Base-by-base conservation (phyloP, 2,797 vertebrate genomes). In the Microchirus variegatus region DNA sequence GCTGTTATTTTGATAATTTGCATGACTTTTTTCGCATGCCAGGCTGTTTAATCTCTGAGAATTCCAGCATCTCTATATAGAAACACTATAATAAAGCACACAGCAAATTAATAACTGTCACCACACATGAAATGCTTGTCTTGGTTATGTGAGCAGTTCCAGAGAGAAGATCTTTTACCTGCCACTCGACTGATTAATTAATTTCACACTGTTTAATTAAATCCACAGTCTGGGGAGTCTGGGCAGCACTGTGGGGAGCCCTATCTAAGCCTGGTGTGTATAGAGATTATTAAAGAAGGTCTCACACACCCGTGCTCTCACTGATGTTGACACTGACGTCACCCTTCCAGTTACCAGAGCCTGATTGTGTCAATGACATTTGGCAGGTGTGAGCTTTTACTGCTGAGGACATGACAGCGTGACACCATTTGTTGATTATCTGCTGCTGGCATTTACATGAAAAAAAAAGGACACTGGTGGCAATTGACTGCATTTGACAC, bases 121-220 rank as follows among this genome's bases (percentile, higher is more conserved):
- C 68, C 48, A 47, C 71, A 62, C 61, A 81, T 89, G 68, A 85
- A 91, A 87, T 77, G 83, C 78, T 83, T 83, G 85, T 91, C 90
- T 87, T 78, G 78, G 83, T 76, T 83, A 67, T 77, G 77, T 85
- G 83, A 90, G 85, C 84, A 54, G 75, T 75, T 89, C 77, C 79
- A 80, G 61, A 74, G 84, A 82, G 80, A 64, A 87, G 89, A 89
- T 83, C 72, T 80, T 79, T 82, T 88, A 92, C 91, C 92, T 91
- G 84, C 85, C 77, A 89, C 87, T 78, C 85, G 41, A 75, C 86
- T 85, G 87, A 85, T 91, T 92, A 91, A 94, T 93, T 92, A 87
- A 91, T 90, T 92, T 91, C 89, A 91, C 90, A 90, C 80, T 84
- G 81, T 90, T 93, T 93, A 93, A 94, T 93, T 93, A 93, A 93